Evolutionary conservation across 2,888 invertebrate genomes (phyloP), one percentile per base, ranked within the genome.

Genomic region (Agrotis segetum): DNA sequence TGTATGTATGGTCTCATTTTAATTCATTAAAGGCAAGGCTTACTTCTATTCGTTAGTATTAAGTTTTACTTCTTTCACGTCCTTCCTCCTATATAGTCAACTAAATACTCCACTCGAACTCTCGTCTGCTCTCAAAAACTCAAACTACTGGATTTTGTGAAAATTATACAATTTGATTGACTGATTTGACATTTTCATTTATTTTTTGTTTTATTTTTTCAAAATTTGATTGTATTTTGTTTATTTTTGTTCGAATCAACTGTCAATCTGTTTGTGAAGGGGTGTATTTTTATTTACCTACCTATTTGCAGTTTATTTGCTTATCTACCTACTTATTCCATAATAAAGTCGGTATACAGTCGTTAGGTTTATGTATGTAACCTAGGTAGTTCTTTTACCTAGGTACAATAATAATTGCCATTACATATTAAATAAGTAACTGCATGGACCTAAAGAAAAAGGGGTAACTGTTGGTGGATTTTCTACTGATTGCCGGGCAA

Each of bases 171-270:
- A 29, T 29, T 29, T 29, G 29, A 55, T 55, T 21, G 29, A 24
- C 49, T 0, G 16, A 58, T 60, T 78, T 64, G 79, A 66, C 79
- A 50, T 52, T 68, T 64, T 49, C 61, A 60, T 29, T 44, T 19
- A 46, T 11, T 0, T 52, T 63, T 71, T 70, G 44, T 71, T 81
- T 79, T 68, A 40, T 73, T 66, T 65, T 61, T 65, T 61, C n/a
- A 6, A 46, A 19, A 52, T 13, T 65, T 65, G 76, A 55, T 73
- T 44, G 49, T 72, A 19, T 73, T 77, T 82, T 83, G 72, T 85
- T 85, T 66, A 56, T 53, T 70, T 78, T 81, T 49, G 56, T 81
- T 83, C 17, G 17, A 83, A 83, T 24, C 6, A 53, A 34, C 19
- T 81, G 81, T 69, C 81, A 77, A 19, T 34, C 1, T 40, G 40